A percentile compares a stretch with the other conserved stretches of the same genome.
These are phyloP conservation scores for Pseudococcus jackbeardsleyi DNA, from an alignment of 2,888 invertebrate genomes.

Conservation along the genomic window DNA sequence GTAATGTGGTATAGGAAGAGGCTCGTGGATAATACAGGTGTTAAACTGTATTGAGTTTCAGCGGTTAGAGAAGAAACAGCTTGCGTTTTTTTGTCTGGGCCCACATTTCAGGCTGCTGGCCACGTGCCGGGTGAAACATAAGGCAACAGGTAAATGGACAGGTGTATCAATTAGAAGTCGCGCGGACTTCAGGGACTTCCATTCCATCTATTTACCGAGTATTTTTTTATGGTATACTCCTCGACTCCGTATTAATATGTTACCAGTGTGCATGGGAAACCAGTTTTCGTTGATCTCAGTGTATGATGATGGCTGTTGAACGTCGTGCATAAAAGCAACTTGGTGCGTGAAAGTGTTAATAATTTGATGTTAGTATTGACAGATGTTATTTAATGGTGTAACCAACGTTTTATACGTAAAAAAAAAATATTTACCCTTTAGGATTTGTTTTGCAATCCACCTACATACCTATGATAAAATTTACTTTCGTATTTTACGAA, in stretches of 20 bases:
- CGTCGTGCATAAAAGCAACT: background rate
- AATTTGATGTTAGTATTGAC: background rate
- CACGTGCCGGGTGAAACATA: constrained; percentile 46
- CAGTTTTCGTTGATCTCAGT: background rate
- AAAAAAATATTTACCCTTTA: background rate
- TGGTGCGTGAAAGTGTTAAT: constrained; percentile 31
- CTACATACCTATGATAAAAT: background rate
- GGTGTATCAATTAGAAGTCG: constrained; percentile 45
- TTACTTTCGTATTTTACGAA: background rate
- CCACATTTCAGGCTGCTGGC: constrained; percentile 41
- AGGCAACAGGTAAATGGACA: constrained; percentile 39
- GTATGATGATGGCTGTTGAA: background rate
- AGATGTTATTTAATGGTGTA: background rate
- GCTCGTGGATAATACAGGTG: constrained; percentile 37
- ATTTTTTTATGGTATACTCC: background rate
- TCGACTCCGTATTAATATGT: background rate
- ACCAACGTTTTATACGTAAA: background rate
- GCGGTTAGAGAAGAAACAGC: constrained; percentile 19
- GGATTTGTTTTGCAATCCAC: background rate
- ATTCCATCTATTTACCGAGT: background rate
- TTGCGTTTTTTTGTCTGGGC: constrained; percentile 36
- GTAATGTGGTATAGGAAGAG: background rate
- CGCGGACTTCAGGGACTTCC: constrained; percentile 23
- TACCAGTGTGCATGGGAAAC: background rate
- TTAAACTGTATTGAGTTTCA: constrained; percentile 13